phyloP scores from a whole-genome alignment of 2,888 invertebrate genomes.

The Callimorpha dominula region DNA sequence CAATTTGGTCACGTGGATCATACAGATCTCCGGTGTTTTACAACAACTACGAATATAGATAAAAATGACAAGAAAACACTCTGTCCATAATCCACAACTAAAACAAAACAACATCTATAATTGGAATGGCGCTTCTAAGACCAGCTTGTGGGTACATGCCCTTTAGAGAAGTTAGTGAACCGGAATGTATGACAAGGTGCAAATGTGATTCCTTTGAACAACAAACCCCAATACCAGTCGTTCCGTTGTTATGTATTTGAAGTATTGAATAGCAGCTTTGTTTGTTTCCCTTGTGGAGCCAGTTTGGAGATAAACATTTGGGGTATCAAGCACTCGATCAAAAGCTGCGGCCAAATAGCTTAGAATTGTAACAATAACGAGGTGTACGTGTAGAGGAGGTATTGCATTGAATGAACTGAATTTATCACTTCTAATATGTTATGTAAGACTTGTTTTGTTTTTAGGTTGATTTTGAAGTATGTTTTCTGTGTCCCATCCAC shows the following conservation, averaged over 20 bases:
- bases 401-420: background rate
- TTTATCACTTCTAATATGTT: background rate
- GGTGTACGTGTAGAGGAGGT: background rate
- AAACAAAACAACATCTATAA: too few species aligned
- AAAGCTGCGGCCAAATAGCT: slow-evolving; percentile 17
- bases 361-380: background rate
- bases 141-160: background rate
- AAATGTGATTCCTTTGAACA: background rate
- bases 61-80: too few species aligned
- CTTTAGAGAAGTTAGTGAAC: background rate
- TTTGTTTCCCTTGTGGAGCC: slow-evolving; percentile 14
- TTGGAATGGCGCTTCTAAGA: too few species aligned
- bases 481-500: too few species aligned
- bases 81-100: too few species aligned
- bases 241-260: background rate
- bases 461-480: background rate
- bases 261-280: background rate
- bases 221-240: background rate
- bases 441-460: background rate
- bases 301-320: slow-evolving; percentile 20
- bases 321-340: slow-evolving; percentile 13
- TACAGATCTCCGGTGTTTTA: too few species aligned
- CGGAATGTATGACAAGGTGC: background rate
- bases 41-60: too few species aligned
- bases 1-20: too few species aligned